Percentiles rank a stretch among this genome's conserved stretches.
These are phyloP conservation scores for Crocodylus rhombifer DNA, from an alignment of 2,797 vertebrate genomes.

Conservation along the genomic window DNA sequence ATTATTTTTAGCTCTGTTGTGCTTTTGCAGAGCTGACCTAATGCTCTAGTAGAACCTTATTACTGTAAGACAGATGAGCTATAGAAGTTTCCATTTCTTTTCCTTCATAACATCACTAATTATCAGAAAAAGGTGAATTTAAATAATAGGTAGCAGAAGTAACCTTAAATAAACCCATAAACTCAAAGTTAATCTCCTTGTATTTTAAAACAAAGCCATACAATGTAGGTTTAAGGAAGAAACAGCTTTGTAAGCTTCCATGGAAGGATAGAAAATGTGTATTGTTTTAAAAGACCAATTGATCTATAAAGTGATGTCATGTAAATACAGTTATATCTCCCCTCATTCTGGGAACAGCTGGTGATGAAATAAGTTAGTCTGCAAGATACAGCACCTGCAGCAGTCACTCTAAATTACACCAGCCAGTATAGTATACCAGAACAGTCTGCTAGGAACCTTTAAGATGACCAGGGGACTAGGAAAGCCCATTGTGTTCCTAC, in stretches of 20 bases:
- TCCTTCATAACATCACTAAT: background rate
- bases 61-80: slow-evolving; percentile 6
- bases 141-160: background rate
- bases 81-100: slow-evolving; percentile 15
- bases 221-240: background rate
- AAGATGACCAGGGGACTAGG: background rate
- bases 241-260: background rate
- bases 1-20: slow-evolving; percentile 68
- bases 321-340: background rate
- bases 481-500: background rate
- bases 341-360: background rate
- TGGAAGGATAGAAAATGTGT: background rate
- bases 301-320: background rate
- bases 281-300: background rate
- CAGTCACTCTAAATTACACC: background rate
- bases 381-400: background rate
- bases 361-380: background rate
- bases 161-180: background rate
- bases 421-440: rapidly evolving
- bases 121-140: background rate
- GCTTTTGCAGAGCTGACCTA: slow-evolving; percentile 48
- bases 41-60: slow-evolving; percentile 49
- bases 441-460: background rate
- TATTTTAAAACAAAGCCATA: slow-evolving; percentile 14
- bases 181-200: background rate